Evolutionary conservation across 1,140 invertebrate genomes (phyloP).

Genomic region (Aethina tumida): DNA sequence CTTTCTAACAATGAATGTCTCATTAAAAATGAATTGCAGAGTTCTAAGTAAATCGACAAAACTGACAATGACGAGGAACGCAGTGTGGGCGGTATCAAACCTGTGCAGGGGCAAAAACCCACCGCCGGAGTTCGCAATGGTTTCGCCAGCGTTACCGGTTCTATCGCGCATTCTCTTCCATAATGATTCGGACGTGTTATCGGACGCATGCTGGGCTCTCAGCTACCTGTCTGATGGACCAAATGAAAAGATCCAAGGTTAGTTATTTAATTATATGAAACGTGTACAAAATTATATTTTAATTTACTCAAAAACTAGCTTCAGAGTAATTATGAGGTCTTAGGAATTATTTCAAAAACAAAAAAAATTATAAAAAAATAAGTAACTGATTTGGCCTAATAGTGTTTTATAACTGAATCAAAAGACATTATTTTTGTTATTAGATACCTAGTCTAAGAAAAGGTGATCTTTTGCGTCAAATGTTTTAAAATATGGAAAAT

Average conservation of each 20-base stretch:
- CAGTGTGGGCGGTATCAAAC: slow-evolving; percentile 96
- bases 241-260: slow-evolving; percentile 97
- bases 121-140: slow-evolving; percentile 86
- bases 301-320: no score
- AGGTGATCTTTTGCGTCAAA: no score
- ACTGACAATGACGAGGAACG: slow-evolving; percentile 90
- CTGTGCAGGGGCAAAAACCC: slow-evolving; percentile 95
- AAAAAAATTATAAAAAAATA: no score
- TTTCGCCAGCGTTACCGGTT: slow-evolving; percentile 74
- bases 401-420: no score
- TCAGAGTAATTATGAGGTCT: no score
- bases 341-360: no score
- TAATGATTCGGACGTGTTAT: slow-evolving; percentile 81
- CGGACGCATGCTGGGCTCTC: slow-evolving; percentile 93
- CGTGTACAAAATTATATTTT: background rate
- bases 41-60: slow-evolving; percentile 72
- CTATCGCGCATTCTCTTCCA: slow-evolving; percentile 82
- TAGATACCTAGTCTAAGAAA: no score
- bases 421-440: no score
- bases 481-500: no score
- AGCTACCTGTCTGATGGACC: slow-evolving; percentile 93
- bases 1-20: background rate
- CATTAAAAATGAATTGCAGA: slow-evolving; percentile 40
- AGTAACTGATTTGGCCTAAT: no score
- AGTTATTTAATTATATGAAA: slow-evolving; percentile 1